These are phyloP conservation scores for Emydoidea blandingii DNA, from an alignment of 2,797 vertebrate genomes.

Conservation along the genomic window DNA sequence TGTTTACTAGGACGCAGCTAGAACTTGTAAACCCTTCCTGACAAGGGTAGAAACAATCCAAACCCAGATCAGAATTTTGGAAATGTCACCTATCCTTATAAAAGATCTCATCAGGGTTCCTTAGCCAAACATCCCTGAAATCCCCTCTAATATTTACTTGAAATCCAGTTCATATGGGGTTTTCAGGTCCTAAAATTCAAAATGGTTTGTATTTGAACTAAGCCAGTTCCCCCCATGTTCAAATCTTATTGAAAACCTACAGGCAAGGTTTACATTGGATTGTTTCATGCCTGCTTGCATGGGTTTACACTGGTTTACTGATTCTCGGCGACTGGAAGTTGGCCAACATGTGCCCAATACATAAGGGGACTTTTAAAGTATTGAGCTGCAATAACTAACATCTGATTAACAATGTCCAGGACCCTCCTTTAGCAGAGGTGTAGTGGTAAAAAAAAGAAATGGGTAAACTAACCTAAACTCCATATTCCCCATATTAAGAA, in stretches of 20 bases:
- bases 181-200: neutral
- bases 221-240: neutral
- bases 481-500: neutral
- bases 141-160: fast-evolving
- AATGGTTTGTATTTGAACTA: neutral
- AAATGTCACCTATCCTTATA: neutral
- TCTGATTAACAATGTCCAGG: neutral
- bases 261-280: fast-evolving
- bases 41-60: neutral
- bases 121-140: fast-evolving
- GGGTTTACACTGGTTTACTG: neutral
- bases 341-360: neutral
- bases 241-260: fast-evolving
- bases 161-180: neutral
- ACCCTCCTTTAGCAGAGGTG: neutral
- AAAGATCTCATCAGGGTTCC: neutral
- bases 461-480: neutral
- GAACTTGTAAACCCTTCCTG: neutral
- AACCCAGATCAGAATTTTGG: neutral
- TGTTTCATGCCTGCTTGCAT: neutral
- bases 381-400: neutral
- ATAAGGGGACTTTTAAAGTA: neutral
- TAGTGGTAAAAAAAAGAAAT: neutral
- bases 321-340: neutral
- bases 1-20: conserved; percentile 3